Percentiles rank a stretch among this genome's conserved stretches.
Evolutionary conservation across 2,888 invertebrate species (phyloP).

Genomic region (Parelbella ahira): DNA sequence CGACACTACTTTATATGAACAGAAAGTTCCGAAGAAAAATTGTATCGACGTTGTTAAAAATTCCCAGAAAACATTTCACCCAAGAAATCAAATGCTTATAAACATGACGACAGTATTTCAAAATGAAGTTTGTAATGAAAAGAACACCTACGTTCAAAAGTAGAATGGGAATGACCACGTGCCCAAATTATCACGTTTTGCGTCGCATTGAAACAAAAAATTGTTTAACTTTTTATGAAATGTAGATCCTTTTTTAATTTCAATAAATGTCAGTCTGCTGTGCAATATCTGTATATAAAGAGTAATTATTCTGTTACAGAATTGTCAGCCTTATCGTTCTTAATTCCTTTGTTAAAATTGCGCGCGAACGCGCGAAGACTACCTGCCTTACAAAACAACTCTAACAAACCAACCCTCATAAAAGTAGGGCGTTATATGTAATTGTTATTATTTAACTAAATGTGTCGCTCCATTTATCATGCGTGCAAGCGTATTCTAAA

Average conservation of each 20-base stretch:
- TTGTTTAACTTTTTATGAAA: not conserved
- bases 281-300: not conserved
- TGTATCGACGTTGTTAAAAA: too few species aligned
- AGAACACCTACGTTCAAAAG: constrained; percentile 7
- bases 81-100: too few species aligned
- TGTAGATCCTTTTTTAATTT: not conserved
- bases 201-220: not conserved
- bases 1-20: too few species aligned
- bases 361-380: too few species aligned
- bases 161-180: constrained; percentile 17
- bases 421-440: constrained; percentile 3
- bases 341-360: too few species aligned
- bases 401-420: constrained; percentile 5
- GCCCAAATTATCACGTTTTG: constrained; percentile 7
- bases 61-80: too few species aligned
- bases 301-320: not conserved
- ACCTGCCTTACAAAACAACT: too few species aligned
- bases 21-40: too few species aligned
- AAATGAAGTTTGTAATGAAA: too few species aligned
- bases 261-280: not conserved
- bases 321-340: not conserved
- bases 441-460: constrained; percentile 14
- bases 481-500: constrained; percentile 7
- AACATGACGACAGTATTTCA: too few species aligned
- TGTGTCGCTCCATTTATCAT: constrained; percentile 9